Evolutionary conservation across 2,888 invertebrate genomes (phyloP).

Genomic region (Lasius fuliginosus): DNA sequence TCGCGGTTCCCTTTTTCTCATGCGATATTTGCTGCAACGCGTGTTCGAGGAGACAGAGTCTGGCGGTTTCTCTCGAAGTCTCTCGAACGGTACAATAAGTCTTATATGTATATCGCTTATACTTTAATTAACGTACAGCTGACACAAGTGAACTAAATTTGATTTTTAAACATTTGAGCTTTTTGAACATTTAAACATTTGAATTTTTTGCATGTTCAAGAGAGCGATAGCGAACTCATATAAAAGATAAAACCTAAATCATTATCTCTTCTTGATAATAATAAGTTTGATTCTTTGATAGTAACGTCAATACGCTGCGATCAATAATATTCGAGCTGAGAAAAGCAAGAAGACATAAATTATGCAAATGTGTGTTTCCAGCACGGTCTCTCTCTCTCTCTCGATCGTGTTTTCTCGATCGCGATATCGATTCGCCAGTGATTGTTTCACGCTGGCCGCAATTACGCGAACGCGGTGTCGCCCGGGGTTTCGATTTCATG

Average conservation of each 20-base stretch:
- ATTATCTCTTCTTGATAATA: background rate
- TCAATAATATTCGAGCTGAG: background rate
- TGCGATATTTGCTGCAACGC: too few relatives aligned
- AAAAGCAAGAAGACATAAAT: conserved; percentile 37
- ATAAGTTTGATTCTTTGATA: conserved; percentile 23
- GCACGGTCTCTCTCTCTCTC: conserved; percentile 19
- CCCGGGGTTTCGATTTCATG: conserved; percentile 76
- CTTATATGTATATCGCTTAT: background rate
- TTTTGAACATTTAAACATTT: background rate
- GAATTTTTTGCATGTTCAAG: background rate
- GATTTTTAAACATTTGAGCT: background rate
- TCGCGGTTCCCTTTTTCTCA: background rate
- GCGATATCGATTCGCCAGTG: conserved; percentile 50
- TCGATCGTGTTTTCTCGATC: conserved; percentile 45
- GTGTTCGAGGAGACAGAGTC: background rate
- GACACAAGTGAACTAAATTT: background rate
- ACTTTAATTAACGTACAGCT: background rate
- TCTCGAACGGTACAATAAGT: background rate
- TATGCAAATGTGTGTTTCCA: conserved; percentile 48
- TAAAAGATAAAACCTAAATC: background rate
- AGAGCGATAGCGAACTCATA: background rate
- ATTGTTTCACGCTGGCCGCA: conserved; percentile 67
- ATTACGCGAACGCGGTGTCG: conserved; percentile 66
- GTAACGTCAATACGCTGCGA: background rate
- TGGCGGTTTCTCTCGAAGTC: background rate